Conservation (phyloP, 2,888 invertebrate genomes). For the Synergus gifuensis region DNA sequence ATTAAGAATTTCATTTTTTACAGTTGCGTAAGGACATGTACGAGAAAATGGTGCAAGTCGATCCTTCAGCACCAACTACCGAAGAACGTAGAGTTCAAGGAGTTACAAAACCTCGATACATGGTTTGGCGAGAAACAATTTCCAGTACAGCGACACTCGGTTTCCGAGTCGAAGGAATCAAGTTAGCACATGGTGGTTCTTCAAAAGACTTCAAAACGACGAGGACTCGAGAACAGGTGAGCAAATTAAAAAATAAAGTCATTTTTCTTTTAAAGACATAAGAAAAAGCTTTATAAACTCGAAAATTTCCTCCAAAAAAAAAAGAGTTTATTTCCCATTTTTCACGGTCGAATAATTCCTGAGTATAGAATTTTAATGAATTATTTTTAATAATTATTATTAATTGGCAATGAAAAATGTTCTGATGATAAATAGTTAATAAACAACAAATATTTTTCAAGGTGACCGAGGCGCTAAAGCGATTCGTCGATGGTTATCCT, state of each 20-base stretch:
- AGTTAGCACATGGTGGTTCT: slow-evolving; percentile 92
- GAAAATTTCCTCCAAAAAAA: too few species aligned
- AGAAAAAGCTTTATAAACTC: background rate
- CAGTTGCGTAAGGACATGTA: slow-evolving; percentile 90
- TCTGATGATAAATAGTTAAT: too few species aligned
- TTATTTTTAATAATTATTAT: too few species aligned
- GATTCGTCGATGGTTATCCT: slow-evolving; percentile 89
- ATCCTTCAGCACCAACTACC: slow-evolving; percentile 91
- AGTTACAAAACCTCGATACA: slow-evolving; percentile 96
- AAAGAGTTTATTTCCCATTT: too few species aligned
- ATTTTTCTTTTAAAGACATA: background rate
- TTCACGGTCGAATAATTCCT: too few species aligned
- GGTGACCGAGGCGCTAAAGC: slow-evolving; percentile 87
- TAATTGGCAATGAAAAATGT: too few species aligned
- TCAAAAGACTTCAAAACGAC: slow-evolving; percentile 98
- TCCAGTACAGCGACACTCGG: slow-evolving; percentile 98
- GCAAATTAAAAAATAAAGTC: background rate
- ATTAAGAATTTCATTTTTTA: background rate
- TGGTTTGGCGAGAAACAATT: slow-evolving; percentile 98
- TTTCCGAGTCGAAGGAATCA: slow-evolving; percentile 97
- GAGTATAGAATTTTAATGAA: too few species aligned
- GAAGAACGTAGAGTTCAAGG: slow-evolving; percentile 94
- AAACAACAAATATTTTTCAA: slow-evolving; percentile 63
- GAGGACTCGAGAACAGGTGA: slow-evolving; percentile 87
- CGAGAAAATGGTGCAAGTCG: slow-evolving; percentile 97